Evolutionary conservation across 2,113 vertebrate species (phyloP), one percentile per base, ranked within the genome.

Genomic region (Coryphaenoides rupestris): DNA sequence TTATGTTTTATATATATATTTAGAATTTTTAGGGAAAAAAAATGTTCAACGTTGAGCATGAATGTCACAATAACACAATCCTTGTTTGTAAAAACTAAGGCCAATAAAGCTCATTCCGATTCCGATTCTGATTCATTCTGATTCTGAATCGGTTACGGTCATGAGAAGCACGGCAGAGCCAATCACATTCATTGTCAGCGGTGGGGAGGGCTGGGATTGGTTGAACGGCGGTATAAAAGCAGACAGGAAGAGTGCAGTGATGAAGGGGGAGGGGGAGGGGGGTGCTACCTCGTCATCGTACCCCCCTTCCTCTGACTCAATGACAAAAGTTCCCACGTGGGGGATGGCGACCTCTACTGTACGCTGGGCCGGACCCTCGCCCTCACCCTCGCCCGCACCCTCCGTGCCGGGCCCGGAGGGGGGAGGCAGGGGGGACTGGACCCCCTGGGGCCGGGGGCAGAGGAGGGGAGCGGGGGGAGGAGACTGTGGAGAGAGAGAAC

Each of bases 241-340:
- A 40, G 7, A 40, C 9, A 40, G 33, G 33, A 54, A n/a, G 17
- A 9, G 52, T 21, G n/a, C 19, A 19, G 50, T 17, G 16, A 1
- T 17, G 4, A 17, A 19, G 50, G 50, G 14, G 16, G 50, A 19
- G 50, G 50, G 14, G 16, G 50, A 19, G 50, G 15, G 50, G 50
- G 50, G 53, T 55, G 19, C 19, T 98, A 99, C 96, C 96, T 99
- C 94, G 24, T 99, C 95, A 83, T 99, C 95, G 89, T 98, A 98
- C 84, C 95, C 95, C 89, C 94, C 94, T 90, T 95, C 93, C 89
- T 95, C 92, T 89, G 94, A 92, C 88, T 96, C 92, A 92, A 95
- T 93, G 85, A 96, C 90, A 90, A 96, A 95, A 81, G 93, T 95
- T 85, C 94, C 96, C 92, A 98, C 86, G 73, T 94, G 91, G 76